Evolutionary conservation across 2,888 invertebrate species (phyloP).

Genomic region (Eilema griseolum): DNA sequence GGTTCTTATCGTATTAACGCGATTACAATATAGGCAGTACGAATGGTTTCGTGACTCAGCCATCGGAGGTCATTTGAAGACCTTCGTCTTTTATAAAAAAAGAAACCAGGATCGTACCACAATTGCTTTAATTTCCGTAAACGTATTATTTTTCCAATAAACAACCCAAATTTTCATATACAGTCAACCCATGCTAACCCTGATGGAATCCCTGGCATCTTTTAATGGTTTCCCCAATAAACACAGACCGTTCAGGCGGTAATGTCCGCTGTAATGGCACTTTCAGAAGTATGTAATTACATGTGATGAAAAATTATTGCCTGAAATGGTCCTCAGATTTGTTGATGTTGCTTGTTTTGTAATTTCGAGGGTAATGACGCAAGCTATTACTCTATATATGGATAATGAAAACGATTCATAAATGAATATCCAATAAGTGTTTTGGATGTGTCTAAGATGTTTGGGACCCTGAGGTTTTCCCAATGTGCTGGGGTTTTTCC

Average conservation of each 20-base stretch:
- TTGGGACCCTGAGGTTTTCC: no score
- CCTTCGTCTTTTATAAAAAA: no score
- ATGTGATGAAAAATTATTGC: constrained; percentile 53
- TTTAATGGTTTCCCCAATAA: constrained; percentile 20
- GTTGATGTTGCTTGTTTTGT: constrained; percentile 6
- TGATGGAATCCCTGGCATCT: constrained; percentile 13
- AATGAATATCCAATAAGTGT: neutral
- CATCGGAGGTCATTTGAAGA: no score
- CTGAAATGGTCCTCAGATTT: constrained; percentile 8
- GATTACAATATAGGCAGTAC: no score
- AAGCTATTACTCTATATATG: neutral
- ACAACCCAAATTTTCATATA: neutral
- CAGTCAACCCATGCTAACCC: neutral
- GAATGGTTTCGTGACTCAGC: no score
- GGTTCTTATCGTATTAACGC: no score
- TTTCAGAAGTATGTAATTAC: constrained; percentile 47
- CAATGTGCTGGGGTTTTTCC: no score
- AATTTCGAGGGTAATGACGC: neutral
- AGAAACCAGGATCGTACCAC: neutral
- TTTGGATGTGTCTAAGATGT: no score
- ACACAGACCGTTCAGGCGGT: constrained; percentile 19
- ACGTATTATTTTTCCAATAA: neutral
- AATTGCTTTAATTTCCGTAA: neutral
- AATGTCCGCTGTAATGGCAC: constrained; percentile 36
- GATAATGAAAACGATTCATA: no score